phyloP scores from a whole-genome alignment of 2,113 vertebrate species.

The Neodontobutis hainanensis region DNA sequence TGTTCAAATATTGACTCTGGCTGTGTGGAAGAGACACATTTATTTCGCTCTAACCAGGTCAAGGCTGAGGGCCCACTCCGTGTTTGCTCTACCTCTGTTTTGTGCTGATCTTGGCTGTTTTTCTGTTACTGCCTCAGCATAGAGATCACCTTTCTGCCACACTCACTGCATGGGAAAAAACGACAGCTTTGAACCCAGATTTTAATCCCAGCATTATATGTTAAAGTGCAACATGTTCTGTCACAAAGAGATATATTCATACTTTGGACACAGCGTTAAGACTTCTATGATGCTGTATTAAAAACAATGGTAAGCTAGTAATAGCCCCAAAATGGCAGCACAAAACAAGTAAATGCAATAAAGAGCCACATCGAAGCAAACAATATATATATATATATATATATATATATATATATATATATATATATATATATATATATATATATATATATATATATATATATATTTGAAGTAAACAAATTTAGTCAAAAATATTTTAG shows the following conservation, averaged over 20 bases:
- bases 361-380: background rate
- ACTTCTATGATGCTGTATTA: conserved; percentile 15
- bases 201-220: conserved; percentile 1
- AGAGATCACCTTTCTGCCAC: conserved; percentile 20
- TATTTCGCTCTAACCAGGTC: conserved; percentile 47
- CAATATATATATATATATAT: no score
- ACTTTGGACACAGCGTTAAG: conserved; percentile 47
- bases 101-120: conserved; percentile 48
- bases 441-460: no score
- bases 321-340: conserved; percentile 12
- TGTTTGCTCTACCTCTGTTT: conserved; percentile 44
- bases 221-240: background rate
- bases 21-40: conserved; percentile 39
- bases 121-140: conserved; percentile 22
- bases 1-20: conserved; percentile 67
- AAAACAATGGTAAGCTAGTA: conserved; percentile 17
- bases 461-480: conserved; percentile 9
- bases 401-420: no score
- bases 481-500: conserved; percentile 13
- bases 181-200: background rate
- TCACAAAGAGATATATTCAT: conserved; percentile 34
- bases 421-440: no score
- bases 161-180: conserved; percentile 14
- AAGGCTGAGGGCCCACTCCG: conserved; percentile 44
- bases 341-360: conserved; percentile 4